Evolutionary conservation across 2,888 invertebrate genomes (phyloP).

Genomic region (Lycocerus yunnanus): DNA sequence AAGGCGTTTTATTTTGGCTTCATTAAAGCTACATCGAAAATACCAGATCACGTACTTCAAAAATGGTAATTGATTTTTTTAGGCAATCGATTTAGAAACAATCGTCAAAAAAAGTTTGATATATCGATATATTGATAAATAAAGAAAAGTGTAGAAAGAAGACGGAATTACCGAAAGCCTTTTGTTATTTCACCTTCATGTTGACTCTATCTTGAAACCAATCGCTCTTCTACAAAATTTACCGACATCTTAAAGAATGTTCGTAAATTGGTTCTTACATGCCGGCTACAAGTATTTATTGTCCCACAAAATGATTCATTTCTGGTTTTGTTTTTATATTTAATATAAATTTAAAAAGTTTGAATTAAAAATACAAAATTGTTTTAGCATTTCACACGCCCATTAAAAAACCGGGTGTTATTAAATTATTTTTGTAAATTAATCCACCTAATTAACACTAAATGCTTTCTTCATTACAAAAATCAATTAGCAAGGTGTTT

Average conservation of each 20-base stretch:
- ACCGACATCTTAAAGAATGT: slow-evolving; percentile 52
- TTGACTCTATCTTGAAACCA: slow-evolving; percentile 38
- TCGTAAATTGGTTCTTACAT: slow-evolving; percentile 54
- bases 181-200: slow-evolving; percentile 18
- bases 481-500: slow-evolving; percentile 2
- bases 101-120: neutral
- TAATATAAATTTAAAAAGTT: slow-evolving; percentile 13
- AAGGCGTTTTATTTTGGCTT: too few relatives aligned
- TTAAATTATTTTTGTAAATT: neutral
- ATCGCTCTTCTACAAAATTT: slow-evolving; percentile 45
- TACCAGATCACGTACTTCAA: neutral
- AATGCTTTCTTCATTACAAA: neutral
- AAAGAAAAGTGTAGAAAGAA: neutral
- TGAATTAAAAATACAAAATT: neutral
- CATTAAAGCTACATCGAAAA: too few relatives aligned
- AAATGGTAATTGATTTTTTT: neutral
- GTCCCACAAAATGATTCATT: slow-evolving; percentile 29
- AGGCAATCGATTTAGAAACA: neutral
- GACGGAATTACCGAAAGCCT: slow-evolving; percentile 17
- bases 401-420: neutral
- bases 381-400: neutral
- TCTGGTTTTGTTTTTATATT: slow-evolving; percentile 14
- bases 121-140: neutral
- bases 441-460: neutral
- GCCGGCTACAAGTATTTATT: slow-evolving; percentile 46